phyloP scores from a whole-genome alignment of 2,113 vertebrate genomes.

The Sinocyclocheilus rhinocerous region DNA sequence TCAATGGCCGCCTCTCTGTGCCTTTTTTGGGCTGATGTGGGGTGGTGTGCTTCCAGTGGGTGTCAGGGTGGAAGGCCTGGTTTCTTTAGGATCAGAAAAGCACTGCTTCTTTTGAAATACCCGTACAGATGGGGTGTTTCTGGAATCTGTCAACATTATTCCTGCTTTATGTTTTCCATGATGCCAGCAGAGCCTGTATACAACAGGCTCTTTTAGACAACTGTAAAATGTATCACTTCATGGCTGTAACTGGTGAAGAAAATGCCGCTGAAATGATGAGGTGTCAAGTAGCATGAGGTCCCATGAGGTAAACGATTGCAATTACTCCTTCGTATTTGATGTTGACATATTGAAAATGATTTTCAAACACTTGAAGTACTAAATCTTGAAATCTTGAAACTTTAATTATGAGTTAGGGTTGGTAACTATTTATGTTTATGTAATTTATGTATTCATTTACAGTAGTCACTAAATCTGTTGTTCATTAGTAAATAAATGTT shows the following conservation, averaged over 20 bases:
- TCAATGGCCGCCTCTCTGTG: conserved; percentile 51
- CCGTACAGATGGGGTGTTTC: conserved; percentile 28
- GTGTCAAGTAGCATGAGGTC: conserved; percentile 7
- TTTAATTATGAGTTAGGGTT: background rate
- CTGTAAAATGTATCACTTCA: background rate
- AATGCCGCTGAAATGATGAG: conserved; percentile 6
- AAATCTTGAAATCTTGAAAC: background rate
- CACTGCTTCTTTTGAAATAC: background rate
- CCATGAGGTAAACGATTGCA: conserved; percentile 20
- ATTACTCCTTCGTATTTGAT: conserved; percentile 14
- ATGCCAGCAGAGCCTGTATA: conserved; percentile 27
- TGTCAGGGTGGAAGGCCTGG: background rate
- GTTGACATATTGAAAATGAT: background rate
- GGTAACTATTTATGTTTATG: background rate
- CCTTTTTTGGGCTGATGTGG: background rate
- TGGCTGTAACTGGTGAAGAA: conserved; percentile 19
- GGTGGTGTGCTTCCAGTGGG: background rate
- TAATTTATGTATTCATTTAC: background rate
- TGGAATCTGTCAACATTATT: conserved; percentile 16
- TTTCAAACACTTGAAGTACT: background rate
- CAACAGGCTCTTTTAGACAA: background rate
- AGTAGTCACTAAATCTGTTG: background rate
- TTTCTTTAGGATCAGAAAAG: background rate
- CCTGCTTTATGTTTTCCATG: conserved; percentile 19
- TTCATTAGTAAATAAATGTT: background rate